Evolutionary conservation across 2,888 invertebrate species (phyloP), one percentile per base, ranked within the genome.

Genomic region (Dendrolimus houi): DNA sequence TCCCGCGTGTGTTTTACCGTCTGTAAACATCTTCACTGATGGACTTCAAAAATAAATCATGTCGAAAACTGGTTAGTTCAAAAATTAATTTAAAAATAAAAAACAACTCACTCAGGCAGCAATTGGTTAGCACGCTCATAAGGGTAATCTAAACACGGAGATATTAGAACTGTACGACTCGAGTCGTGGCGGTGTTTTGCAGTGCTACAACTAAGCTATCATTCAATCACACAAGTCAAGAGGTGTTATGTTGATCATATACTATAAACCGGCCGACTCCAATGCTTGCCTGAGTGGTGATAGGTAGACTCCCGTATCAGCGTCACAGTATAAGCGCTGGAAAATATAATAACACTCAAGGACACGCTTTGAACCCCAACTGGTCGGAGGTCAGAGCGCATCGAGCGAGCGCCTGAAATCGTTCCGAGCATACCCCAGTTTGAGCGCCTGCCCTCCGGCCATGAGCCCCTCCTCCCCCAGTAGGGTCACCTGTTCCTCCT

Each of bases 381-480:
- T 67, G 64, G 71, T 70, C 69, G 71, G 78, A 82, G 81, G 82
- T 87, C 83, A 85, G 83, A 75, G 79, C 84, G 77, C 71, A 77
- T 77, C 83, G 60, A 67, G 64, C 72, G 83, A 80, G 82, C 79
- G 72, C 66, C 72, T 75, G 73, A 76, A 79, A 74, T 77, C 76
- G 80, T 79, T 77, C 76, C 69, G 79, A 74, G 93, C 94, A 96
- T 97, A 98, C 98, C 98, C 98, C 92, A 98, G 94, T 92, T 98
- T 98, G 88, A 98, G 95, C 92, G 97, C 97, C 93, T 98, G 98
- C 92, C 98, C 98, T 89, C 97, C 96, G 83, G 97, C 96, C 88
- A 96, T 94, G 85, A 97, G 95, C 81, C 96, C 97, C 92, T 98
- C 98, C 92, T 98, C 98, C 88, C 98, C 98, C 85, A 99, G 95